These are phyloP conservation scores for Celastrina argiolus DNA, from an alignment of 2,888 invertebrate genomes.

Conservation along the genomic window DNA sequence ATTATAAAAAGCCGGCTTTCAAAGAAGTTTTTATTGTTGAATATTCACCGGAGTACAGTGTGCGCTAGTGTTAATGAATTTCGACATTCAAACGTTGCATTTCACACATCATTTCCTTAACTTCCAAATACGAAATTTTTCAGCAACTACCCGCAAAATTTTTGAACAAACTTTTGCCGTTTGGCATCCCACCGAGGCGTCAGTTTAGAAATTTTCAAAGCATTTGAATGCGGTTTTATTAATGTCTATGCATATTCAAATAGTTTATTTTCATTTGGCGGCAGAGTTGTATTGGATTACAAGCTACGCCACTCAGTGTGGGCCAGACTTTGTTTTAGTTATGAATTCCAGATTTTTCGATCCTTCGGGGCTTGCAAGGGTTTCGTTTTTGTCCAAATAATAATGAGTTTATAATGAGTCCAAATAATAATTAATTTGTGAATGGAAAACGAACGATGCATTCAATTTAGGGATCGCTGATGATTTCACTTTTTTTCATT, in stretches of 20 bases:
- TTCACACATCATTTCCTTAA: conserved; percentile 12
- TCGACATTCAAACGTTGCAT: background rate
- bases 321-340: conserved; percentile 21
- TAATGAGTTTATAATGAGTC: too few relatives aligned
- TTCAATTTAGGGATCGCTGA: background rate
- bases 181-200: conserved; percentile 50
- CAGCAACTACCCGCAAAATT: conserved; percentile 56
- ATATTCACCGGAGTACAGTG: background rate
- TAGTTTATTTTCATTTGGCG: conserved; percentile 49
- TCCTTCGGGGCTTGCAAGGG: conserved; percentile 4
- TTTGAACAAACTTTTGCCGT: conserved; percentile 59
- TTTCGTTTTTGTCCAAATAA: background rate
- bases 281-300: conserved; percentile 40
- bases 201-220: conserved; percentile 43
- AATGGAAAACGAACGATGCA: background rate
- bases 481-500: background rate
- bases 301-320: conserved; percentile 32
- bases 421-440: background rate
- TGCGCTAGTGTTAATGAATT: background rate
- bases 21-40: too few relatives aligned
- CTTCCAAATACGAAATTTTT: conserved; percentile 54
- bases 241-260: conserved; percentile 62
- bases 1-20: too few relatives aligned
- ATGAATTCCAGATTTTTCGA: conserved; percentile 9
- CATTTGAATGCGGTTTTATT: conserved; percentile 56